Evolutionary conservation across 2,797 vertebrate genomes (phyloP).

Genomic region (Manis crassicaudata): DNA sequence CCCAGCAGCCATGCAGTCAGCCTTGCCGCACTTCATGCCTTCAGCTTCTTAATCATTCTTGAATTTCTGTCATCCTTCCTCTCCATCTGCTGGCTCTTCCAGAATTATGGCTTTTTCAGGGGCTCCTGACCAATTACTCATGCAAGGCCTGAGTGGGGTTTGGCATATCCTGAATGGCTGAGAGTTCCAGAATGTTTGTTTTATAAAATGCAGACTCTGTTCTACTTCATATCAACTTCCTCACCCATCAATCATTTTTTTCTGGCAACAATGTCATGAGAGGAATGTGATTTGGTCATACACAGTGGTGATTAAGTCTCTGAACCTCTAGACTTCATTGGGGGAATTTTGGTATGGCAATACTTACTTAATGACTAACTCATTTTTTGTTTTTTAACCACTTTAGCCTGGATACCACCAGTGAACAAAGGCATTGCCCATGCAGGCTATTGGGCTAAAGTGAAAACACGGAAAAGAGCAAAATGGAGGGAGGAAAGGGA

Average conservation of each 20-base stretch:
- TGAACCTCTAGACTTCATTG: constrained; percentile 5
- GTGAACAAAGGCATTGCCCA: neutral
- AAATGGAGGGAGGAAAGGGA: neutral
- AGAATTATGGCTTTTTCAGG: neutral
- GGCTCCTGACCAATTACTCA: neutral
- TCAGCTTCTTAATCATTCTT: neutral
- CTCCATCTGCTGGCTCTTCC: neutral
- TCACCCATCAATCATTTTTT: constrained; percentile 61
- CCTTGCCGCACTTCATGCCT: neutral
- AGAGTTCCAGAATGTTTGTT: constrained; percentile 60
- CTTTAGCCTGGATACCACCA: neutral
- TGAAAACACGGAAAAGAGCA: neutral
- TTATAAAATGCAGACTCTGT: constrained; percentile 61
- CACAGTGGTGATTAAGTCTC: constrained; percentile 63
- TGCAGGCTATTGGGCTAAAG: neutral
- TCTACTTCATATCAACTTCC: constrained; percentile 69
- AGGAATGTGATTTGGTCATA: constrained; percentile 60
- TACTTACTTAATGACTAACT: constrained; percentile 43
- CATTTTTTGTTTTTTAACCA: constrained; percentile 1
- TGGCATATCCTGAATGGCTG: neutral
- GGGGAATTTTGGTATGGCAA: neutral
- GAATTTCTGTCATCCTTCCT: neutral
- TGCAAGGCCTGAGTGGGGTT: neutral
- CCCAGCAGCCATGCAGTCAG: rapidly evolving
- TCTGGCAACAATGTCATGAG: neutral